Evolutionary conservation across 1,140 invertebrate species (phyloP), one percentile per base, ranked within the genome.

Genomic region (Drosophila trapezifrons): DNA sequence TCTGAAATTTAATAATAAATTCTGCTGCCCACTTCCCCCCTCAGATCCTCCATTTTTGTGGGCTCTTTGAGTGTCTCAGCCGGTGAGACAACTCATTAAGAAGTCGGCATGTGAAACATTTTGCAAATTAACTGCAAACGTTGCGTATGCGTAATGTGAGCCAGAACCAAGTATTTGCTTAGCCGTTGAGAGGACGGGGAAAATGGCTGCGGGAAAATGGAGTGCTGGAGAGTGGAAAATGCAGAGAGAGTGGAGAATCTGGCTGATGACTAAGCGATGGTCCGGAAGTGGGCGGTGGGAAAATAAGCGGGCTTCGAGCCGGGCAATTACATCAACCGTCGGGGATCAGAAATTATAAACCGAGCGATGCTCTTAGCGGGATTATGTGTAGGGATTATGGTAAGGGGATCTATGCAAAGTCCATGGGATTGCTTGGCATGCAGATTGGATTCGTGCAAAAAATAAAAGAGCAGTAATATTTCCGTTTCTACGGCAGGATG

Each of bases 91-190:
- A 73, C 83, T 86, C 83, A 87, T 86, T 86, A 87, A 87, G 75
- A 79, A 73, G 78, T 77, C 83, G 77, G 75, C 60, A 79, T 81
- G 75, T 73, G 71, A 66, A 82, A 87, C 83, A 82, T 86, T 83
- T 86, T 79, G 78, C 79, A 86, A 87, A 86, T 86, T 86, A 87
- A 86, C 83, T 87, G 83, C 83, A 73, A 76, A 82, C 83, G 83
- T 87, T 65, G 78, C 83, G 76, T 86, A 82, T 87, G 72, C 83
- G 70, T 82, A 73, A 81, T 87, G 52, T 63, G 46, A 65, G 70
- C 40, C 63, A 54, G 59, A 54, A 49, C 69, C 62, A 82, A 78
- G 83, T 86, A 87, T 86, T 86, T 87, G 83, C 67, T 72, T 72
- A 83, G 76, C 62, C 55, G 35, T 54, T 29, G 47, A 29, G 70